Conservation (phyloP, 2,888 invertebrate genomes). For the Branchipolynoe longqiensis region DNA sequence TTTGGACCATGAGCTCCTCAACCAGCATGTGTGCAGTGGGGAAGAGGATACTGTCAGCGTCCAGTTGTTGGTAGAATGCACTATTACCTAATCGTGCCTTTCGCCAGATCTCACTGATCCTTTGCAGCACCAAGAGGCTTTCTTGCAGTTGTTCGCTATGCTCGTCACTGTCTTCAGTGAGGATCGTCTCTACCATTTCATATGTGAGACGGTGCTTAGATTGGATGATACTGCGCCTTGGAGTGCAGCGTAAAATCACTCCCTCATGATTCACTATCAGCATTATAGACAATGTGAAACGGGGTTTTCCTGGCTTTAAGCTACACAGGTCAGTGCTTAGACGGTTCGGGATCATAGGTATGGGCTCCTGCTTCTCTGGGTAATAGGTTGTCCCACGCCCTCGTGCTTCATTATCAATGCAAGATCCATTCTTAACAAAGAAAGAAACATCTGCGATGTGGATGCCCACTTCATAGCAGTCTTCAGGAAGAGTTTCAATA, state of each 20-base stretch:
- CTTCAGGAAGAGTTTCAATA: constrained; percentile 87
- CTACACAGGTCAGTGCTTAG: constrained; percentile 86
- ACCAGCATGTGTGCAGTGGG: constrained; percentile 72
- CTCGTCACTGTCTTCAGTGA: constrained; percentile 69
- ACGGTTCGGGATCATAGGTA: constrained; percentile 95
- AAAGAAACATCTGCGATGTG: constrained; percentile 96
- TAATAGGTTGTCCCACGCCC: constrained; percentile 87
- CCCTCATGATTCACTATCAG: constrained; percentile 91
- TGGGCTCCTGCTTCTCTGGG: constrained; percentile 82
- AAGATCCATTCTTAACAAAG: constrained; percentile 89
- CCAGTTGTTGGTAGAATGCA: constrained; percentile 70
- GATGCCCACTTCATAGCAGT: constrained; percentile 85
- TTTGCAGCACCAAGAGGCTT: constrained; percentile 72
- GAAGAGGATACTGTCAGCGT: constrained; percentile 64
- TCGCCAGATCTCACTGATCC: constrained; percentile 70
- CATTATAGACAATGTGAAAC: constrained; percentile 93
- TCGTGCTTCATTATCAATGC: constrained; percentile 85
- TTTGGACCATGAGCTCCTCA: constrained; percentile 76
- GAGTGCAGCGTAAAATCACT: constrained; percentile 78
- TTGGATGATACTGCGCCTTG: constrained; percentile 72
- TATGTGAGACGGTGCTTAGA: constrained; percentile 71
- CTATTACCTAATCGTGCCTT: constrained; percentile 75
- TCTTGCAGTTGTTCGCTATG: constrained; percentile 71
- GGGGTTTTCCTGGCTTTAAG: constrained; percentile 82
- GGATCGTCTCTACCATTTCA: constrained; percentile 72